A percentile compares a stretch with the other conserved stretches of the same genome.
phyloP scores from a whole-genome alignment of 2,797 vertebrate genomes.

The Syndactyla subalaris region DNA sequence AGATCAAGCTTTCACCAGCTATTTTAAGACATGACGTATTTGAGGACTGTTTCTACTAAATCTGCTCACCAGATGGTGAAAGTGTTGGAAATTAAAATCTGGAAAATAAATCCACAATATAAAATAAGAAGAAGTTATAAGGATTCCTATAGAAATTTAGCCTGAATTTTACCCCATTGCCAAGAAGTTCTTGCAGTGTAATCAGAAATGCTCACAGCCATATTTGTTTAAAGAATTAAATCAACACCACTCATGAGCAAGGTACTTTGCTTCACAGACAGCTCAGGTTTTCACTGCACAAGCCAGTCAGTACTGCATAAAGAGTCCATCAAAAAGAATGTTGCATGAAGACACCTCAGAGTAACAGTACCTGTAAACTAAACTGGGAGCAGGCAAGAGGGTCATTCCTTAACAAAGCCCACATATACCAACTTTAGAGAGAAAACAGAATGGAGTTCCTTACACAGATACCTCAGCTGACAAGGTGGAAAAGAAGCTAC shows the following conservation, averaged over 20 bases:
- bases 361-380: background rate
- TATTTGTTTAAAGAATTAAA: slow-evolving; percentile 1
- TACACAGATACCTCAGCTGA: background rate
- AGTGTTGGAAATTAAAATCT: background rate
- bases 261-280: background rate
- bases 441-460: background rate
- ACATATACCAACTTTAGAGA: background rate
- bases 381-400: background rate
- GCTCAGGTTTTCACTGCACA: background rate
- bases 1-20: background rate
- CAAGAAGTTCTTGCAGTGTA: background rate
- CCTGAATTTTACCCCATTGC: background rate
- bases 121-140: background rate
- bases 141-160: background rate
- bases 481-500: background rate
- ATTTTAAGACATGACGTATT: background rate
- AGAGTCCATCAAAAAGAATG: background rate
- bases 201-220: background rate
- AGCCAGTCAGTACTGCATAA: background rate
- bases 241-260: background rate
- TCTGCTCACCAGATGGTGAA: background rate
- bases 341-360: background rate
- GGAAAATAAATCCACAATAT: background rate
- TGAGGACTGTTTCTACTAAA: background rate
- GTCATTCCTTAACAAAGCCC: background rate